Conservation (phyloP, 37 sponge, comb jelly and placozoan genomes). For the Lycopodina hypogea region DNA sequence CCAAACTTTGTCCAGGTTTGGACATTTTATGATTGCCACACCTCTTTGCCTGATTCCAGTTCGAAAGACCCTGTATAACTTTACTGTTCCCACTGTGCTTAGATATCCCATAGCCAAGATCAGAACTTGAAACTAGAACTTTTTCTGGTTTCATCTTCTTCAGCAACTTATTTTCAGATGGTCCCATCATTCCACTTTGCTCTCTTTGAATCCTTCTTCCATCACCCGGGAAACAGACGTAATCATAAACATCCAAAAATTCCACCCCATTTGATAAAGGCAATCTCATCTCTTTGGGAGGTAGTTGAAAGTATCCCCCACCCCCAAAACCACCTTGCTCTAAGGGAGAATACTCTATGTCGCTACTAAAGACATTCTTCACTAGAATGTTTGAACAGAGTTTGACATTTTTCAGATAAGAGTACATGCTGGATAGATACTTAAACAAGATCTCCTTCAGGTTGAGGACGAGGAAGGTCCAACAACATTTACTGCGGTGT, state of each 20-base stretch:
- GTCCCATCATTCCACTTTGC: neutral
- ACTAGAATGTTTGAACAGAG: constrained; percentile 87
- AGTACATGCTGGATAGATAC: constrained; percentile 55
- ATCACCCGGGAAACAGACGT: constrained; percentile 55
- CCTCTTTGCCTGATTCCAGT: neutral
- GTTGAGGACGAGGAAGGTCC: constrained; percentile 76
- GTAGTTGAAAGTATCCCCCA: neutral
- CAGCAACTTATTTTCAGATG: neutral
- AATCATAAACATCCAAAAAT: constrained; percentile 78
- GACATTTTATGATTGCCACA: neutral
- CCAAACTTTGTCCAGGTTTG: neutral
- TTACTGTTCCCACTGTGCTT: neutral
- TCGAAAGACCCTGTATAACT: neutral
- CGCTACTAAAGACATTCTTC: constrained; percentile 77
- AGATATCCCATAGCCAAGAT: neutral
- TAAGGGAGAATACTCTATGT: constrained; percentile 46
- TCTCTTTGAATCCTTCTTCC: neutral
- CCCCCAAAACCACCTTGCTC: neutral
- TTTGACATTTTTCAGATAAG: constrained; percentile 71
- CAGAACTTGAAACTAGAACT: neutral
- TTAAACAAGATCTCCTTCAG: constrained; percentile 46
- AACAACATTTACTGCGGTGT: constrained; percentile 17
- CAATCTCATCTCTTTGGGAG: constrained; percentile 79
- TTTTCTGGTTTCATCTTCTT: neutral
- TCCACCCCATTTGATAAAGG: constrained; percentile 63